These are phyloP conservation scores for Lerista edwardsae DNA, from an alignment of 2,797 vertebrate species.

Conservation along the genomic window DNA sequence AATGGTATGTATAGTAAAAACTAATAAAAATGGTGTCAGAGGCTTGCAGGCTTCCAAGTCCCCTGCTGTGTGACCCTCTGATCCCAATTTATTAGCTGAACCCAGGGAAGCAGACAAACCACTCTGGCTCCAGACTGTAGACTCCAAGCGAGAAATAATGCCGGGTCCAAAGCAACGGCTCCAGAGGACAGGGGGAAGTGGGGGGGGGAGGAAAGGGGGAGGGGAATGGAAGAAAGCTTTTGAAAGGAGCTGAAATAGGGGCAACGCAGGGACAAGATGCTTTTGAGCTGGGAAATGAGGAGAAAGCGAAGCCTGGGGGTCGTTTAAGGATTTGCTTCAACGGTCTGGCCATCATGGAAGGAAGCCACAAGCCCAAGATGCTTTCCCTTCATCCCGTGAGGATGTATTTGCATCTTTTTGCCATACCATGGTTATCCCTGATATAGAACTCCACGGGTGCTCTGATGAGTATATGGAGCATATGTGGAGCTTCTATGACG, in stretches of 20 bases:
- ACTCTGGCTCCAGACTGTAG: constrained; percentile 80
- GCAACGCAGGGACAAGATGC: constrained; percentile 58
- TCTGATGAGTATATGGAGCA: not conserved
- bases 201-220: constrained; percentile 28
- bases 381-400: constrained; percentile 54
- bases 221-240: constrained; percentile 37
- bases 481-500: not conserved
- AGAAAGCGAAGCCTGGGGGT: constrained; percentile 34
- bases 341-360: constrained; percentile 50
- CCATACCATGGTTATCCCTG: not conserved
- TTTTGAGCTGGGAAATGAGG: constrained; percentile 51
- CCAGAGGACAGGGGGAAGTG: constrained; percentile 60
- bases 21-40: constrained; percentile 85
- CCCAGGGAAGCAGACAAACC: constrained; percentile 80
- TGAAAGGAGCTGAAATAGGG: constrained; percentile 53
- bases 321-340: constrained; percentile 49
- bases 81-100: constrained; percentile 86
- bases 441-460: not conserved
- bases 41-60: constrained; percentile 81
- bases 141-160: constrained; percentile 76
- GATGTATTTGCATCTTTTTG: not conserved
- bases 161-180: constrained; percentile 70
- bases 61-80: constrained; percentile 80
- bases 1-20: constrained; percentile 82
- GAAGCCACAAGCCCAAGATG: constrained; percentile 54